phyloP scores from a whole-genome alignment of 2,113 vertebrate species.

The Onychorhynchus coronatus region DNA sequence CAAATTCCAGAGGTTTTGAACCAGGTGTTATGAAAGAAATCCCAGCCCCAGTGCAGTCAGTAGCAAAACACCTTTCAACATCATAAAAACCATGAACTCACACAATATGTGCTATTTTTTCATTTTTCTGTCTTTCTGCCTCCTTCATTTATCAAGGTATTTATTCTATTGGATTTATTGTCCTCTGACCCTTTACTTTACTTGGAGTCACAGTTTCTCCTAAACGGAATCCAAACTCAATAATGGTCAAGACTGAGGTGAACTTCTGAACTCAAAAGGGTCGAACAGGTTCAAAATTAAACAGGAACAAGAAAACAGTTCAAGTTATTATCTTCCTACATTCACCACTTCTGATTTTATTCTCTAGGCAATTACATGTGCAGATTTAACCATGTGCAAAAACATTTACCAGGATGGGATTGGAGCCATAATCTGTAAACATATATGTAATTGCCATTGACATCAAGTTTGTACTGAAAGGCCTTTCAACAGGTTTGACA shows the following conservation, averaged over 20 bases:
- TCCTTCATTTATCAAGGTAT: conserved; percentile 36
- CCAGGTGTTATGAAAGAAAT: not conserved
- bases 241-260: conserved; percentile 37
- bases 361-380: not conserved
- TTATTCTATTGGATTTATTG: conserved; percentile 47
- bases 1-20: not conserved
- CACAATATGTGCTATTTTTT: not conserved
- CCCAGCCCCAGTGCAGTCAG: not conserved
- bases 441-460: conserved; percentile 9
- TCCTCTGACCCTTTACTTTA: conserved; percentile 20
- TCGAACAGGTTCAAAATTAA: not conserved
- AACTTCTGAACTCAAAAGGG: conserved; percentile 39
- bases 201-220: not conserved
- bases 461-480: conserved; percentile 8
- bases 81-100: not conserved
- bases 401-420: conserved; percentile 13
- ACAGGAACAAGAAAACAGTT: conserved; percentile 9
- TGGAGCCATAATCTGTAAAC: not conserved
- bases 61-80: not conserved
- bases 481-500: conserved; percentile 6
- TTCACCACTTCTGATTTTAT: conserved; percentile 1
- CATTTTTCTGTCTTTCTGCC: not conserved
- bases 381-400: conserved; percentile 18
- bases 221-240: conserved; percentile 31
- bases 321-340: not conserved